Evolutionary conservation across 2,113 vertebrate species (phyloP), one percentile per base, ranked within the genome.

Genomic region (Hippocampus guttulatus): DNA sequence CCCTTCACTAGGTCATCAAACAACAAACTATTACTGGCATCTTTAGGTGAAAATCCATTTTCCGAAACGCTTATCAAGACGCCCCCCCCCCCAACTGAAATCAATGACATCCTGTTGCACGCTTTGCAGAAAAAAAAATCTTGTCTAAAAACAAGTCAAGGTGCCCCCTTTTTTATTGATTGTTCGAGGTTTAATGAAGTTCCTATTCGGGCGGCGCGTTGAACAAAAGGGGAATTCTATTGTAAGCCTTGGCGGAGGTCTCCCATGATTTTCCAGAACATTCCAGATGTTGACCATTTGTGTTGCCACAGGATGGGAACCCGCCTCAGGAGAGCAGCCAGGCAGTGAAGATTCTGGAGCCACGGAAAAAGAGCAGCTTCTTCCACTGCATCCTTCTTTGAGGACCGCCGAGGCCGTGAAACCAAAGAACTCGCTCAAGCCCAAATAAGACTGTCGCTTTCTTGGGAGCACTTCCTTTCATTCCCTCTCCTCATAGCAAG

Each of bases 351-450:
- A 98, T 98, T 88, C 95, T 94, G 0, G 96, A 97, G 75, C 95
- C 94, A 78, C 95, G 95, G 91, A 98, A 96, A 93, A 96, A 95
- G 90, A 95, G 88, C 94, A 95, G 94, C 90, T 96, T 98, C 91
- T 98, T 98, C 91, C 94, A 96, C 90, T 98, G 97, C 78, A 90
- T 80, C 81, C 91, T 99, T 71, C 94, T 98, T 92, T 99, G 95
- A 98, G 92, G 87, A 85, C 83, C 58, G 38, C 38, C 61, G 14
- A 27, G 64, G 64, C 64, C 64, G 49, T 65, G 16, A 25, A 47
- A 33, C 16, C 14, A 5, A 61, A 49, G 43, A 76, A 51, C 70
- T 74, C 52, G 88, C 92, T 90, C 91, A 75, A 61, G 81, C 85
- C 68, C 57, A 82, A 87, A 92, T 91, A 93, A 61, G 91, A 96